A percentile compares a stretch with the other conserved stretches of the same genome.
phyloP scores from a whole-genome alignment of 2,113 vertebrate genomes.

The Nycticebus coucang region DNA sequence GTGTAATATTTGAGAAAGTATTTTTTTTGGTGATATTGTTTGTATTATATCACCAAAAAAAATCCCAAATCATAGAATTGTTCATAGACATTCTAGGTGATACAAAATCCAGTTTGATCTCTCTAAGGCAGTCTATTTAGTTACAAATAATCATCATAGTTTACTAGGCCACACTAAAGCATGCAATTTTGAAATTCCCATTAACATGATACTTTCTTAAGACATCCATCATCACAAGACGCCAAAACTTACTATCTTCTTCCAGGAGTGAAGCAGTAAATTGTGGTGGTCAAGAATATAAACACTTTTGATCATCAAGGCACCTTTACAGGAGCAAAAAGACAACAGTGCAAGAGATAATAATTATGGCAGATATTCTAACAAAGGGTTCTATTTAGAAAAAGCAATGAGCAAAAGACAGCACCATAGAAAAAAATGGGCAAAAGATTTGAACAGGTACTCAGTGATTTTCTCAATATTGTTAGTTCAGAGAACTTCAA shows the following conservation, averaged over 20 bases:
- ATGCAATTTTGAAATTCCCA: not conserved
- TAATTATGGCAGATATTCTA: not conserved
- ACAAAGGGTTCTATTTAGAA: not conserved
- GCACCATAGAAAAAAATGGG: not conserved
- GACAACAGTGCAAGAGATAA: not conserved
- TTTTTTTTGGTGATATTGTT: slow-evolving; percentile 20
- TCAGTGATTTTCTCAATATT: not conserved
- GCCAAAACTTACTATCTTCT: not conserved
- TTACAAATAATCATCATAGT: not conserved
- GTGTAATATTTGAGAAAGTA: not conserved
- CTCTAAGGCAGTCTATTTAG: not conserved
- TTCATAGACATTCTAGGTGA: not conserved
- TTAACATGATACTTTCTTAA: not conserved
- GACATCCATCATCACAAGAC: not conserved
- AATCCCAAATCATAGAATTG: not conserved
- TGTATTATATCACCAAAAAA: slow-evolving; percentile 35
- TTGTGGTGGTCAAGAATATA: not conserved
- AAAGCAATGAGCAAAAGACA: slow-evolving; percentile 5
- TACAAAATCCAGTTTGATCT: not conserved
- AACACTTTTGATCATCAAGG: not conserved
- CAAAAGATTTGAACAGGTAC: not conserved
- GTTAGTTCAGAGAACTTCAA: not conserved
- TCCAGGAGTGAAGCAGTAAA: not conserved
- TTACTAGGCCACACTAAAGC: not conserved
- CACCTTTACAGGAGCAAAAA: not conserved